Percentiles rank a stretch among this genome's conserved stretches.
Conservation (phyloP, 2,797 vertebrate genomes). For the Rhabdomys pumilio region DNA sequence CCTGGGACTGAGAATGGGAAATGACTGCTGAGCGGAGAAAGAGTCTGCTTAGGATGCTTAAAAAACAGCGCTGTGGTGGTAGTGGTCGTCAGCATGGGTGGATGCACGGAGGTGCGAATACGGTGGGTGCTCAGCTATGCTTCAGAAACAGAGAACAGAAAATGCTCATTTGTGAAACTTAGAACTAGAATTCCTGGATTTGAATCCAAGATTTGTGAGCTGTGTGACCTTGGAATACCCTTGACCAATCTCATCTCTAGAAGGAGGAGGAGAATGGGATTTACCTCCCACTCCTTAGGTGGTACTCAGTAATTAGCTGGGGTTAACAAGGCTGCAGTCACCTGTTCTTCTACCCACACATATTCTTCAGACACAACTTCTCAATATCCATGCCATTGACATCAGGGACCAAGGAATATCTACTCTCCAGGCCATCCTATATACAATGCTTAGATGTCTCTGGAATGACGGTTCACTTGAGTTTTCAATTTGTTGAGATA, state of each 20-base stretch:
- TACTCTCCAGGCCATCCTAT: neutral
- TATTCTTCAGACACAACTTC: neutral
- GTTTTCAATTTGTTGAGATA: neutral
- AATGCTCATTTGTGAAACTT: neutral
- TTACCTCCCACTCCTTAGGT: neutral
- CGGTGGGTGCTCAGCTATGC: too few relatives aligned
- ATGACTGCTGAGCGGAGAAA: neutral
- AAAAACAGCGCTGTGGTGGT: neutral
- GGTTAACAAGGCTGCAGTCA: neutral
- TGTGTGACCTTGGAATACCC: too few relatives aligned
- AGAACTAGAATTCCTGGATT: constrained; percentile 14
- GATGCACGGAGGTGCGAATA: neutral
- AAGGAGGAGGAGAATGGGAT: neutral
- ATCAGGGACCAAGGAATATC: neutral
- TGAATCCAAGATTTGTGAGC: neutral
- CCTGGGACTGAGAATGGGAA: neutral
- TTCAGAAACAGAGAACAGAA: neutral
- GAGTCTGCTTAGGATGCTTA: neutral
- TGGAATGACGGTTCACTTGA: neutral
- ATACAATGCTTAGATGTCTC: neutral
- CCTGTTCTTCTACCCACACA: neutral
- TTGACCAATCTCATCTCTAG: neutral
- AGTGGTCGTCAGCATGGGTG: neutral
- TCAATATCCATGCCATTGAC: neutral
- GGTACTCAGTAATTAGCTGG: neutral